Percentiles rank a stretch among this genome's conserved stretches.
Conservation (phyloP, 2,797 vertebrate species). For the Acanthopagrus latus region DNA sequence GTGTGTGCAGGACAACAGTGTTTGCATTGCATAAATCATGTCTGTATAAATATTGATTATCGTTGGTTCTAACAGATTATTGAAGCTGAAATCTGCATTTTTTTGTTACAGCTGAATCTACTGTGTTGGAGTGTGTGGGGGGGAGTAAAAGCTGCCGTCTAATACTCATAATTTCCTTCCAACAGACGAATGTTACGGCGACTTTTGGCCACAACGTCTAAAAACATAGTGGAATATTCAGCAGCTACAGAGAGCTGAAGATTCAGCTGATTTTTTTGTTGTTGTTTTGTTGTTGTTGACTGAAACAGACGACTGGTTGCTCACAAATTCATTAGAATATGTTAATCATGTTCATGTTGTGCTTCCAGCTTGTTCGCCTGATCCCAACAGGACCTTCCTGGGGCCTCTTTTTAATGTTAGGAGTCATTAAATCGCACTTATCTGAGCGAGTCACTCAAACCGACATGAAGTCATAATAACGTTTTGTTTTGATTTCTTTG, state of each 20-base stretch:
- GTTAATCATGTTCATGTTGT: background rate
- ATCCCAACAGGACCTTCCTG: background rate
- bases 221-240: background rate
- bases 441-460: background rate
- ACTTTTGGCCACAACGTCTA: background rate
- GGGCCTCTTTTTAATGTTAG: background rate
- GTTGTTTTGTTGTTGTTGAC: background rate
- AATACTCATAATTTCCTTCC: background rate
- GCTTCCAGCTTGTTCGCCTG: background rate
- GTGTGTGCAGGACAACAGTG: slow-evolving; percentile 2
- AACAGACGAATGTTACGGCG: background rate
- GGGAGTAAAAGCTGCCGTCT: too few relatives aligned
- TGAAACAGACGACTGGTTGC: too few relatives aligned
- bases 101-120: background rate
- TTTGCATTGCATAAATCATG: background rate
- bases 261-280: background rate
- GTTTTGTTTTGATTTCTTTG: background rate
- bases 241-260: background rate
- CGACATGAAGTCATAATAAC: background rate
- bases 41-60: background rate
- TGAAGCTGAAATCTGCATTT: background rate
- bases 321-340: too few relatives aligned
- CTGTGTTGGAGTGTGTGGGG: background rate
- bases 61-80: background rate
- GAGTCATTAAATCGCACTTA: background rate